Percentiles rank a stretch among this genome's conserved stretches.
These are phyloP conservation scores for Lamproptera curius DNA, from an alignment of 2,888 invertebrate species.

Conservation along the genomic window DNA sequence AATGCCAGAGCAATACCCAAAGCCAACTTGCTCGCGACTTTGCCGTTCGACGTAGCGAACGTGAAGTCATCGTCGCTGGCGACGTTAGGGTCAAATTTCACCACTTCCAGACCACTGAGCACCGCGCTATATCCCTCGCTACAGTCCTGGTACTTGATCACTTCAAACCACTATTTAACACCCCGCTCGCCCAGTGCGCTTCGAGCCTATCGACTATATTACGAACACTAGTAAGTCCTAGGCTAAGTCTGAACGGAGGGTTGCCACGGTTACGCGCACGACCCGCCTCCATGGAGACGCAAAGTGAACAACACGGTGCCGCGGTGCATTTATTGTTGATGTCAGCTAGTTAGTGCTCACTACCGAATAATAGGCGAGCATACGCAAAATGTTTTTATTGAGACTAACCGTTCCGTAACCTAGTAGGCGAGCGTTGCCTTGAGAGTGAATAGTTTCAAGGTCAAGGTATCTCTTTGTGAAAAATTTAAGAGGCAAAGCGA, in stretches of 20 bases:
- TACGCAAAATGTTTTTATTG: constrained; percentile 39
- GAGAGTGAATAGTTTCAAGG: constrained; percentile 40
- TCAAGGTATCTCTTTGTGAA: constrained; percentile 24
- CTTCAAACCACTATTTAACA: constrained; percentile 31
- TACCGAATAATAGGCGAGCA: constrained; percentile 42
- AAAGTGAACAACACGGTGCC: constrained; percentile 43
- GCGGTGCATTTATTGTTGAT: constrained; percentile 41
- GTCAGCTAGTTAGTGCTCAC: constrained; percentile 53
- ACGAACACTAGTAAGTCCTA: constrained; percentile 67
- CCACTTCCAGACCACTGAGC: constrained; percentile 43
- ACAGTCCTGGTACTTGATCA: neutral
- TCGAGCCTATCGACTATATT: constrained; percentile 72
- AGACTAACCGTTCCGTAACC: constrained; percentile 46
- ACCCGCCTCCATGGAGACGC: constrained; percentile 69
- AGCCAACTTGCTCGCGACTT: constrained; percentile 53
- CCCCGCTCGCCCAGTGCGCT: constrained; percentile 52
- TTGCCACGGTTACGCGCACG: constrained; percentile 62
- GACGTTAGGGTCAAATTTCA: constrained; percentile 54
- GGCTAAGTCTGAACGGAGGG: constrained; percentile 51
- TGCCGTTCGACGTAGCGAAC: constrained; percentile 58
- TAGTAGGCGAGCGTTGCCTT: constrained; percentile 32
- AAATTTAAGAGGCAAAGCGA: too few species aligned
- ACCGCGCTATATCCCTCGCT: too few species aligned
- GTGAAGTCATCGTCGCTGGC: constrained; percentile 56
- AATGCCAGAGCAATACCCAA: constrained; percentile 47